phyloP scores from a whole-genome alignment of 2,888 invertebrate genomes.

The Cerceris ruficornis region DNA sequence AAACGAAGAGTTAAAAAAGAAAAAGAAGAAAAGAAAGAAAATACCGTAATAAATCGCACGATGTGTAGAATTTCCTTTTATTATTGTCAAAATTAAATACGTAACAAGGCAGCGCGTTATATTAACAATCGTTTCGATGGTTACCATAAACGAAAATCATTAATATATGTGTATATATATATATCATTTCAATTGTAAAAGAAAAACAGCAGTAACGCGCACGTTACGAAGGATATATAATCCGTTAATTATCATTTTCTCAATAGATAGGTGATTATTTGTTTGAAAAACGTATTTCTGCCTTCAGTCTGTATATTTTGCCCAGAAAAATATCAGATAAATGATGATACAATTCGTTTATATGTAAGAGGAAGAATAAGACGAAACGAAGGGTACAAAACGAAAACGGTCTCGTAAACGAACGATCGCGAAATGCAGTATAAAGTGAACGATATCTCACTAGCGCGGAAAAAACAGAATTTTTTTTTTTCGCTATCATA shows the following conservation, averaged over 20 bases:
- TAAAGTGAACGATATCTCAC: constrained; percentile 23
- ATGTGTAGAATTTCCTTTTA: constrained; percentile 57
- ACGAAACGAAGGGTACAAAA: constrained; percentile 39
- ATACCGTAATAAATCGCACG: constrained; percentile 35
- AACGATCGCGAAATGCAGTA: constrained; percentile 37
- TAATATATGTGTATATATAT: constrained; percentile 26
- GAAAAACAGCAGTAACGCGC: constrained; percentile 44
- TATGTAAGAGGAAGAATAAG: constrained; percentile 1
- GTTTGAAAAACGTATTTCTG: constrained; percentile 50
- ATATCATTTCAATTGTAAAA: constrained; percentile 44
- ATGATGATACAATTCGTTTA: constrained; percentile 50
- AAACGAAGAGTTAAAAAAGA: constrained; percentile 4
- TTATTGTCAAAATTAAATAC: constrained; percentile 45
- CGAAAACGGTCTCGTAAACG: constrained; percentile 34
- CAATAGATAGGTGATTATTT: constrained; percentile 52
- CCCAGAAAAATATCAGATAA: constrained; percentile 48
- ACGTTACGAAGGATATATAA: constrained; percentile 41
- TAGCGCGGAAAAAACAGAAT: constrained; percentile 33
- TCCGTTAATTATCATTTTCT: constrained; percentile 43
- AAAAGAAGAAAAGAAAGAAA: constrained; percentile 21
- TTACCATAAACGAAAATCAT: constrained; percentile 52
- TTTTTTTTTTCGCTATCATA: constrained; percentile 12
- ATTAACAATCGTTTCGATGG: constrained; percentile 43
- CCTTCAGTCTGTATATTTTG: constrained; percentile 64
- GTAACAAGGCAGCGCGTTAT: constrained; percentile 55